phyloP scores from a whole-genome alignment of 2,888 invertebrate species.

The Oegoconia quadripuncta region DNA sequence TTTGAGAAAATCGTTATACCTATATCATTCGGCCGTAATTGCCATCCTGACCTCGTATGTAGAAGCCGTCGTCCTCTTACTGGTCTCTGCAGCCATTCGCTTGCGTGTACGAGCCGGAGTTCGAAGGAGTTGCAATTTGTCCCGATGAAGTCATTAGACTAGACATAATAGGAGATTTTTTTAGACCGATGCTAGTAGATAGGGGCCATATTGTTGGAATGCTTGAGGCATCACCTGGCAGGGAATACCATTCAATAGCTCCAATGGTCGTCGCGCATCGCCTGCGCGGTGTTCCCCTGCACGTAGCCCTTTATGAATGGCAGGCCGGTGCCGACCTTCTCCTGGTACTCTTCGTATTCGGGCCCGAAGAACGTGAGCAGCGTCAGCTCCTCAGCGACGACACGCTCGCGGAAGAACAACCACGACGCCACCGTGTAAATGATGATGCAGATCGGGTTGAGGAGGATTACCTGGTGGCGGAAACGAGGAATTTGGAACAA shows the following conservation, averaged over 20 bases:
- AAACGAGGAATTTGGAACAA: neutral
- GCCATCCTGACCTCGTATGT: too few relatives aligned
- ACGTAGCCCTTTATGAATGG: conserved; percentile 91
- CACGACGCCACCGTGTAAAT: conserved; percentile 91
- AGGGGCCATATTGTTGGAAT: too few relatives aligned
- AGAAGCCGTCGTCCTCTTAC: too few relatives aligned
- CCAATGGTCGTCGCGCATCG: neutral
- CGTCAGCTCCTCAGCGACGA: conserved; percentile 92
- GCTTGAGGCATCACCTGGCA: too few relatives aligned
- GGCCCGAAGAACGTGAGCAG: conserved; percentile 95
- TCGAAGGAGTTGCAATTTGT: too few relatives aligned
- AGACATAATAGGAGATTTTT: too few relatives aligned
- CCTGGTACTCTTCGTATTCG: conserved; percentile 92
- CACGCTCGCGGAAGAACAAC: conserved; percentile 93
- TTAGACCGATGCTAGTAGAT: too few relatives aligned
- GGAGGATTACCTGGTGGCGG: conserved; percentile 83
- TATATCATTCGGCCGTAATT: too few relatives aligned
- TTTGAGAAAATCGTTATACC: too few relatives aligned
- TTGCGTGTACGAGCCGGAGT: too few relatives aligned
- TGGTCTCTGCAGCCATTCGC: too few relatives aligned
- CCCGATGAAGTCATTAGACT: too few relatives aligned
- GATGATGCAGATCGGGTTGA: conserved; percentile 93
- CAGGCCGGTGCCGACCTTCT: conserved; percentile 89
- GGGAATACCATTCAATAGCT: neutral
- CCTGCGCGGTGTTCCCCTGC: conserved; percentile 25